Percentiles rank a stretch among this genome's conserved stretches.
Evolutionary conservation across 2,113 vertebrate genomes (phyloP).

Genomic region (Hystrix brachyura): DNA sequence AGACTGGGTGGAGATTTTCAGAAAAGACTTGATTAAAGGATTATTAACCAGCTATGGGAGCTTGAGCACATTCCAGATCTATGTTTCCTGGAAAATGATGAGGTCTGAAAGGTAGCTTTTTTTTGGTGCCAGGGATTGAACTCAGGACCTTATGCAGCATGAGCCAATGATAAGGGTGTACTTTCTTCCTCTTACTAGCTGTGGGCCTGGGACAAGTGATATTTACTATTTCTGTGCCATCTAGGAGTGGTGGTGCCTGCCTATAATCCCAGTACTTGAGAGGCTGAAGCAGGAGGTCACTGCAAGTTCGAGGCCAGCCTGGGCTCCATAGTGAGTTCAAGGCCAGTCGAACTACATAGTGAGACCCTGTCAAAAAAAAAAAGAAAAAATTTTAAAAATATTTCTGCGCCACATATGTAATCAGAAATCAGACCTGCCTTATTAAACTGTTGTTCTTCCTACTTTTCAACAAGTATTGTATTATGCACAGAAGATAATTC

Average conservation of each 20-base stretch:
- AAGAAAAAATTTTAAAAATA: background rate
- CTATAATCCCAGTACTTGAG: background rate
- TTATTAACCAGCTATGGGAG: background rate
- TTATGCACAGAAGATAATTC: background rate
- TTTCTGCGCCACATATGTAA: background rate
- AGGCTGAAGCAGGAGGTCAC: background rate
- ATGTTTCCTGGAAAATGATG: background rate
- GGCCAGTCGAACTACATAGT: background rate
- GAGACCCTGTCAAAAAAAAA: background rate
- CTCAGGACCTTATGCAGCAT: background rate
- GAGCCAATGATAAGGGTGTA: background rate
- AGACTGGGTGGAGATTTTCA: background rate
- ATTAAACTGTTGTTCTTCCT: background rate
- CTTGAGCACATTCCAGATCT: background rate
- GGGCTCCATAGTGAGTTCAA: background rate
- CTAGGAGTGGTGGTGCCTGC: background rate
- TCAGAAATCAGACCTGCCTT: background rate
- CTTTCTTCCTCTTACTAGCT: background rate
- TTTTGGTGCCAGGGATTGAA: no score
- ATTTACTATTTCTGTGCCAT: background rate
- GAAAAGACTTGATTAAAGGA: background rate
- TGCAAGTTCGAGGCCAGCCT: background rate
- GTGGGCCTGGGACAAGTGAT: background rate
- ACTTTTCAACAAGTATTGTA: background rate
- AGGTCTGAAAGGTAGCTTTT: background rate